Evolutionary conservation across 53 echinoderm and acorn worm genomes (phyloP).

Genomic region (Temnopleurus reevesii): DNA sequence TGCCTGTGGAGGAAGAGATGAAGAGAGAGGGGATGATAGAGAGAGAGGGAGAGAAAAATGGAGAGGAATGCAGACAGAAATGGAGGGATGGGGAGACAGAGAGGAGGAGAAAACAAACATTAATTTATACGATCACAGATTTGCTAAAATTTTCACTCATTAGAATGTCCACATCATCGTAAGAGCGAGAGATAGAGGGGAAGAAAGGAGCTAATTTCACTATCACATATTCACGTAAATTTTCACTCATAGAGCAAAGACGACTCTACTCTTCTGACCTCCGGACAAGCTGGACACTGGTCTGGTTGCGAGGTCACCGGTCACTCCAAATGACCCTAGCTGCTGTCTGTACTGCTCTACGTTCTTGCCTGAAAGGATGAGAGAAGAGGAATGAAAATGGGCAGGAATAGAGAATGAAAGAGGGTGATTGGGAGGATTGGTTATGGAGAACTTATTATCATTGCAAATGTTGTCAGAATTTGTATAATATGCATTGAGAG

Average conservation of each 20-base stretch:
- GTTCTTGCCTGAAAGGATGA: conserved; percentile 80
- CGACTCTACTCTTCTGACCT: conserved; percentile 98
- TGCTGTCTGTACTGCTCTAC: conserved; percentile 85
- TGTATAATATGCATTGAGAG: no score
- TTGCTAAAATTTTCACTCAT: no score
- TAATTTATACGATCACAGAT: no score
- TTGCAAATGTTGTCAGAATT: no score
- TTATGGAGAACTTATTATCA: no score
- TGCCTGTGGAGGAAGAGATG: conserved; percentile 55
- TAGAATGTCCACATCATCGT: no score
- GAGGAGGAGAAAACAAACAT: not conserved
- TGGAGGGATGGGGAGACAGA: not conserved
- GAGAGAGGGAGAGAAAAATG: not conserved
- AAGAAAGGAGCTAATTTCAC: no score
- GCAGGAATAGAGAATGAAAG: no score
- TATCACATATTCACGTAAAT: no score
- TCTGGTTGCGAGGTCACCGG: conserved; percentile 90
- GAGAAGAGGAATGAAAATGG: no score
- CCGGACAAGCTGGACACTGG: conserved; percentile 92
- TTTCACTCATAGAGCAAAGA: conserved; percentile 92
- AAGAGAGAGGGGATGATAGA: not conserved
- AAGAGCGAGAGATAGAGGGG: no score
- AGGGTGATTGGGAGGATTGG: no score
- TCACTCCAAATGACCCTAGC: conserved; percentile 89
- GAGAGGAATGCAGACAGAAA: not conserved